Conservation (phyloP, 2,888 invertebrate species). For the Orthosia incerta region DNA sequence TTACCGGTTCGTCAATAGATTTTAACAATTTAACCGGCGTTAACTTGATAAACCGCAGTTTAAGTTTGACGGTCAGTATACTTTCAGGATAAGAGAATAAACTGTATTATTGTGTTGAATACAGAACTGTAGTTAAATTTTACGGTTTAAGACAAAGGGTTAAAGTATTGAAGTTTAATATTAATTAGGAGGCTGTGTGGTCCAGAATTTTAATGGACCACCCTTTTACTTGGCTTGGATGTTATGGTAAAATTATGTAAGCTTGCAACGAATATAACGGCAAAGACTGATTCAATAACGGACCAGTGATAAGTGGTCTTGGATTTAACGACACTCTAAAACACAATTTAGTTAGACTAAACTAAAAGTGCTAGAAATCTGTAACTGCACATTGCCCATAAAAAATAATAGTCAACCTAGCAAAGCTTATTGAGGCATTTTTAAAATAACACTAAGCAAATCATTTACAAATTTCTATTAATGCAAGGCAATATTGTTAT, state of each 20-base stretch:
- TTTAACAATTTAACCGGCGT: constrained; percentile 42
- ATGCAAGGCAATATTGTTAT: no score
- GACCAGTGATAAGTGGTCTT: no score
- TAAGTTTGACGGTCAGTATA: constrained; percentile 32
- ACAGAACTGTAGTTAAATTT: constrained; percentile 26
- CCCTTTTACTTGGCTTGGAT: not conserved
- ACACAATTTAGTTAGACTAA: no score
- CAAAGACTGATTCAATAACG: no score
- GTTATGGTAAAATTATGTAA: not conserved
- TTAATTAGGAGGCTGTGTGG: constrained; percentile 35
- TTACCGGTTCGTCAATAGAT: constrained; percentile 19
- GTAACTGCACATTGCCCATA: no score
- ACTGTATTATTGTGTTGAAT: constrained; percentile 18
- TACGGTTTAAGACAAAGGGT: constrained; percentile 12
- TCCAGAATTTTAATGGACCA: constrained; percentile 23
- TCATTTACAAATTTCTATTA: no score
- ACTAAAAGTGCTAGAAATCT: no score
- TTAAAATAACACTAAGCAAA: no score
- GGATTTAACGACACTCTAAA: no score
- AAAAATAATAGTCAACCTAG: no score
- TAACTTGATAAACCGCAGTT: constrained; percentile 42
- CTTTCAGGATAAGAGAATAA: constrained; percentile 36
- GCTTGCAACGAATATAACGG: no score
- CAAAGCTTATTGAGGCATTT: no score
- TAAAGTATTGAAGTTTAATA: constrained; percentile 23